Conservation (phyloP, 2,113 vertebrate genomes). For the Rhynchomys soricoides region DNA sequence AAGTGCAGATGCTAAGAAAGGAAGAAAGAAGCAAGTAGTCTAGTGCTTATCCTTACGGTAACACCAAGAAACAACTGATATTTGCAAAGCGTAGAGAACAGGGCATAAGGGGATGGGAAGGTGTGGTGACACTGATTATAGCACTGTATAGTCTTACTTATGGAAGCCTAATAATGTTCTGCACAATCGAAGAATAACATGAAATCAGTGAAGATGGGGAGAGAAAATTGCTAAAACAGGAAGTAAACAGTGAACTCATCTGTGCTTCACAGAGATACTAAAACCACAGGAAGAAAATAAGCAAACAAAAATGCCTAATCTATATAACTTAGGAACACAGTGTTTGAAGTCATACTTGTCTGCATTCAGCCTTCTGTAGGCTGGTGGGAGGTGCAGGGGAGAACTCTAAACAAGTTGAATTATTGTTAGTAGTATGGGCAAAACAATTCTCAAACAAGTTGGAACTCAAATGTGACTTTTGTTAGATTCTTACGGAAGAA, state of each 20-base stretch:
- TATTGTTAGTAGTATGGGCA: neutral
- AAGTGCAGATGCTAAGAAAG: neutral
- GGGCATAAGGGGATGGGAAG: neutral
- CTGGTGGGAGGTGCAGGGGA: neutral
- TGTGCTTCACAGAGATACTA: constrained; percentile 1
- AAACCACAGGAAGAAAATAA: neutral
- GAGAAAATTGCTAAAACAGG: neutral
- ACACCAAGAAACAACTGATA: neutral
- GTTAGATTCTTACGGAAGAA: constrained; percentile 9
- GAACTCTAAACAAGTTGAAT: neutral
- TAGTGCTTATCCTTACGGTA: constrained; percentile 7
- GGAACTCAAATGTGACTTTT: constrained; percentile 5
- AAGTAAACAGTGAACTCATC: constrained; percentile 31
- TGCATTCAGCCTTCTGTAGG: neutral
- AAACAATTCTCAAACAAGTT: constrained; percentile 22
- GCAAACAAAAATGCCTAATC: neutral
- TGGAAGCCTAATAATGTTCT: constrained; percentile 4
- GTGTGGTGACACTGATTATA: neutral
- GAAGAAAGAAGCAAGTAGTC: neutral
- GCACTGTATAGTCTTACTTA: neutral
- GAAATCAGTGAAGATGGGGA: neutral
- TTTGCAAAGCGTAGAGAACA: neutral
- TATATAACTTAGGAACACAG: neutral
- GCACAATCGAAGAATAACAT: constrained; percentile 27
- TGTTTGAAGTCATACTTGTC: neutral